Evolutionary conservation across 2,113 vertebrate genomes (phyloP).

Genomic region (Suncus etruscus): DNA sequence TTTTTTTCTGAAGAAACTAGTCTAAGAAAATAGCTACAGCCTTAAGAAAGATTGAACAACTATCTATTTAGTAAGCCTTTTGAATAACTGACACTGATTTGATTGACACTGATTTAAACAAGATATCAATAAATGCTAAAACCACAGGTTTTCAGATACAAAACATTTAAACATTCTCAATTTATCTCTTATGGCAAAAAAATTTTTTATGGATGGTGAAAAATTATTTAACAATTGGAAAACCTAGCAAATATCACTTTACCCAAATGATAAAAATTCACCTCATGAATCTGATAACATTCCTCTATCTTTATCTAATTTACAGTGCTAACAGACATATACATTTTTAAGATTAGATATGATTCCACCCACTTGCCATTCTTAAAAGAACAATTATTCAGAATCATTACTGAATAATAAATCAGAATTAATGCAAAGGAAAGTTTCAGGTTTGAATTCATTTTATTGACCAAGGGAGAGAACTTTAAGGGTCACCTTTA

Average conservation of each 20-base stretch:
- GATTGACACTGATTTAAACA: background rate
- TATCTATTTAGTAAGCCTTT: conserved; percentile 19
- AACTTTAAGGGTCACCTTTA: background rate
- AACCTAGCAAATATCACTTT: conserved; percentile 32
- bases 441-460: conserved; percentile 22
- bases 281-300: background rate
- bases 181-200: background rate
- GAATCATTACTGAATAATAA: conserved; percentile 43
- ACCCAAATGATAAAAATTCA: conserved; percentile 47
- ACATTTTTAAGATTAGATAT: conserved; percentile 36
- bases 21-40: conserved; percentile 22
- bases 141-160: background rate
- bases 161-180: conserved; percentile 3
- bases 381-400: conserved; percentile 56
- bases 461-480: background rate
- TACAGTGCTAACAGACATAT: conserved; percentile 48
- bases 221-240: conserved; percentile 34
- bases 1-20: background rate
- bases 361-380: background rate
- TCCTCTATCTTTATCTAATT: background rate
- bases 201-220: background rate
- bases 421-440: conserved; percentile 63
- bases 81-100: background rate
- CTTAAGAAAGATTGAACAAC: background rate
- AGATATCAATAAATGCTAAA: conserved; percentile 39